phyloP scores from a whole-genome alignment of 2,113 vertebrate genomes.

The Trogon melanurus region DNA sequence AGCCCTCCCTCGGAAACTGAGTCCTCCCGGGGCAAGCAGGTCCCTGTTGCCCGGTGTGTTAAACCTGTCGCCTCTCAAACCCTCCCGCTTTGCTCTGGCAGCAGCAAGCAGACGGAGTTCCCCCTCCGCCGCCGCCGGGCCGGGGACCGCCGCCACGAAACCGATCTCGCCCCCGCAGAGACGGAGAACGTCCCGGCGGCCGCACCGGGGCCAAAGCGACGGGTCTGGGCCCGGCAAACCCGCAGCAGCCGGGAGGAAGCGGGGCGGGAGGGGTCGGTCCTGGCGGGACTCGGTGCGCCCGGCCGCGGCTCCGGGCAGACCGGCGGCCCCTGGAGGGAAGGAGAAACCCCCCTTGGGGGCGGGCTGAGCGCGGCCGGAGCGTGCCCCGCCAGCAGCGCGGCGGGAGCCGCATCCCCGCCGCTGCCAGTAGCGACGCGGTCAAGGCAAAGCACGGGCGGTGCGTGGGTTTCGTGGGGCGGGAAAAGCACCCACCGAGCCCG shows the following conservation, averaged over 20 bases:
- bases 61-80: neutral
- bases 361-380: neutral
- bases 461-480: accelerated
- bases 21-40: neutral
- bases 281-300: too few relatives aligned
- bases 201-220: too few relatives aligned
- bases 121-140: neutral
- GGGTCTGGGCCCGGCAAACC: too few relatives aligned
- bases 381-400: too few relatives aligned
- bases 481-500: accelerated
- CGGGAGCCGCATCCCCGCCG: neutral
- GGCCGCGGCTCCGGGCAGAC: too few relatives aligned
- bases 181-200: neutral
- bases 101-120: neutral
- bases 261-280: too few relatives aligned
- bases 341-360: neutral
- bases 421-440: neutral
- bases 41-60: accelerated
- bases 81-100: neutral
- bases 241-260: too few relatives aligned
- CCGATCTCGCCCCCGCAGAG: accelerated
- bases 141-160: accelerated
- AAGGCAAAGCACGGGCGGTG: too few relatives aligned
- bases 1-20: accelerated
- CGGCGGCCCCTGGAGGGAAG: too few relatives aligned